A percentile compares a stretch with the other conserved stretches of the same genome.
These are phyloP conservation scores for Sanderia malayensis DNA, from an alignment of 30 jellyfish, hydroid and myxozoan species.

Conservation along the genomic window DNA sequence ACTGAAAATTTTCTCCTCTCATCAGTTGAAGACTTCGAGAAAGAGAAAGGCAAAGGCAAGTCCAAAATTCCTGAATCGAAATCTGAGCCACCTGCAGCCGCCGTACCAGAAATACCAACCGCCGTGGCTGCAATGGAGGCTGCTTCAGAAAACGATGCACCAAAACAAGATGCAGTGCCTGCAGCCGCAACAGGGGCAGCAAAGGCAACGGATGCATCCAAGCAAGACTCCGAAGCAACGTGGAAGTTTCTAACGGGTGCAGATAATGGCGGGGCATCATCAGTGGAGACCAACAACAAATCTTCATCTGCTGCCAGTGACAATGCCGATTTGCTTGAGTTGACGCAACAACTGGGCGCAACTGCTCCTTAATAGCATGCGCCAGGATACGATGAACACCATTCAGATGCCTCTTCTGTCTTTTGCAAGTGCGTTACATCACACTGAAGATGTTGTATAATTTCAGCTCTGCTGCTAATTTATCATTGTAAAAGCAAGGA, in stretches of 20 bases:
- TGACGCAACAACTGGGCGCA: slow-evolving; percentile 57
- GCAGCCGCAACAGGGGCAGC: background rate
- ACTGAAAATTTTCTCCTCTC: too few species aligned
- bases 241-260: slow-evolving; percentile 44
- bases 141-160: slow-evolving; percentile 23
- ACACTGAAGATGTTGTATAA: too few species aligned
- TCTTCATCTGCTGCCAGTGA: slow-evolving; percentile 39
- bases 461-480: too few species aligned
- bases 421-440: too few species aligned
- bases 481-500: too few species aligned
- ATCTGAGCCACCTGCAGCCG: slow-evolving; percentile 2
- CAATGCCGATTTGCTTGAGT: slow-evolving; percentile 56
- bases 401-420: too few species aligned
- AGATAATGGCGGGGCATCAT: too few species aligned
- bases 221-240: slow-evolving; percentile 57
- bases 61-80: slow-evolving; percentile 9
- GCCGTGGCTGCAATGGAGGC: slow-evolving; percentile 16
- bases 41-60: slow-evolving; percentile 17
- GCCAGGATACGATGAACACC: too few species aligned
- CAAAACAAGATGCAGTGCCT: background rate
- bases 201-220: too few species aligned
- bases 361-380: too few species aligned
- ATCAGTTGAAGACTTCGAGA: slow-evolving; percentile 54
- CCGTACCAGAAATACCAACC: slow-evolving; percentile 19
- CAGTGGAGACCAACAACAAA: too few species aligned